Conservation (phyloP, 2,797 vertebrate species). For the Protosalanx chinensis region DNA sequence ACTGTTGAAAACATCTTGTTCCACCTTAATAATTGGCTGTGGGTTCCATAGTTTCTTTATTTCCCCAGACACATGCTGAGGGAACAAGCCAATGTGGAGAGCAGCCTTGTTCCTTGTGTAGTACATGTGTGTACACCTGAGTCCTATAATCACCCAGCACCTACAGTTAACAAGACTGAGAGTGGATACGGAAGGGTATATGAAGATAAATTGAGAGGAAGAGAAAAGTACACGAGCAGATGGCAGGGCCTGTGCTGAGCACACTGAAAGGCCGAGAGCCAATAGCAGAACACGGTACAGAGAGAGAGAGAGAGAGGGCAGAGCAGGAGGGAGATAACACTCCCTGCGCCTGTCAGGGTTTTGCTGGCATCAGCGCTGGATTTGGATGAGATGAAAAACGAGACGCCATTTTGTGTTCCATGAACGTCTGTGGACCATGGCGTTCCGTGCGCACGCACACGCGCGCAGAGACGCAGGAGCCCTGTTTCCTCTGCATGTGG, state of each 20-base stretch:
- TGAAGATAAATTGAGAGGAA: conserved; percentile 12
- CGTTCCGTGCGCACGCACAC: conserved; percentile 14
- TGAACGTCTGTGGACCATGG: conserved; percentile 45
- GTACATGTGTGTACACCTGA: conserved; percentile 5
- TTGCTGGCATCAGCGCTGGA: conserved; percentile 50
- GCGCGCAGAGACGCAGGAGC: conserved; percentile 45
- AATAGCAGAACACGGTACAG: conserved; percentile 37
- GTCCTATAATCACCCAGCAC: conserved; percentile 3
- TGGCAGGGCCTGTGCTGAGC: conserved; percentile 43
- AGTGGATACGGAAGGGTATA: too few species aligned
- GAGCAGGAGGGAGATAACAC: conserved; percentile 25
- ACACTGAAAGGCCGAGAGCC: conserved; percentile 30
- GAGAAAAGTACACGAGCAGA: conserved; percentile 20
- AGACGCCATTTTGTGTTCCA: conserved; percentile 61
- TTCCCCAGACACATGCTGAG: conserved; percentile 16
- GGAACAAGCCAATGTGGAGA: conserved; percentile 6
- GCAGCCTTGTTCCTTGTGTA: conserved; percentile 8
- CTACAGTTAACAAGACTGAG: not conserved
- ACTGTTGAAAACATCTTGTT: conserved; percentile 27
- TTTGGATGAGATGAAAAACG: conserved; percentile 58
- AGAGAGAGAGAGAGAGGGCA: conserved; percentile 13
- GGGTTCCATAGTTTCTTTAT: conserved; percentile 20
- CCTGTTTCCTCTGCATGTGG: conserved; percentile 35
- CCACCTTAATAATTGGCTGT: conserved; percentile 40
- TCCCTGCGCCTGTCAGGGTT: conserved; percentile 49